Base-by-base conservation (phyloP, 2,888 invertebrate genomes). In the Apamea sordens region DNA sequence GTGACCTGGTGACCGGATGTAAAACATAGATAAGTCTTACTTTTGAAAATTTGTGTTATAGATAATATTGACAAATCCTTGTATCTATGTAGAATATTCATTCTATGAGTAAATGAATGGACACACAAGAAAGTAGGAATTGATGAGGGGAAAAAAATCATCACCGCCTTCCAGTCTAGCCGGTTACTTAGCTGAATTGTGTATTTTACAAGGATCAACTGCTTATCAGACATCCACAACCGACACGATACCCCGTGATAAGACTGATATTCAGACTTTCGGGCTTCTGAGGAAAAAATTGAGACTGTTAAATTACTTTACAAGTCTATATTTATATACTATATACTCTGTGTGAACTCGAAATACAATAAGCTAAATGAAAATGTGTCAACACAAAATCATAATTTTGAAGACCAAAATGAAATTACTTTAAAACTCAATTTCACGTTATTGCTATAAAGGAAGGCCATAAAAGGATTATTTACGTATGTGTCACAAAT, bases 401-500 rank as follows among this genome's bases (percentile, higher is more conserved):
- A 41, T 41, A 32, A 0, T 50, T 36, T 7, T 32, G 1, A n/a
- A 41, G 11, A 36, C 44, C 7, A 32, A 18, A 44, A 28, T 59
- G 0, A 36, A 53, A 53, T 32, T 18, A 18, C 32, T 44, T 32
- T 47, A 13, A 53, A 71, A n/a, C n/a, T 15, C 32, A 63, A 53
- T 56, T 56, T 53, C 18, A 36, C 1, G 15, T 53, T 63, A 63
- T 44, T 53, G 7, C 59, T 10, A 0, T n/a, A 41, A 71, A 72
- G 10, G 50, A 53, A 44, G 10, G 13, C n/a, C 18, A 64, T 59
- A 41, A 28, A 70, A 21, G 18, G 1, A n/a, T 50, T 50, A 78
- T 63, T 63, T 47, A 81, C 36, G 36, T n/a, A 36, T 24, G 4
- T 70, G 15, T 18, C 44, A 56, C 18, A 1, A 64, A 79, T 56